These are phyloP conservation scores for Agrilus planipennis DNA, from an alignment of 1,140 invertebrate genomes.

Conservation along the genomic window DNA sequence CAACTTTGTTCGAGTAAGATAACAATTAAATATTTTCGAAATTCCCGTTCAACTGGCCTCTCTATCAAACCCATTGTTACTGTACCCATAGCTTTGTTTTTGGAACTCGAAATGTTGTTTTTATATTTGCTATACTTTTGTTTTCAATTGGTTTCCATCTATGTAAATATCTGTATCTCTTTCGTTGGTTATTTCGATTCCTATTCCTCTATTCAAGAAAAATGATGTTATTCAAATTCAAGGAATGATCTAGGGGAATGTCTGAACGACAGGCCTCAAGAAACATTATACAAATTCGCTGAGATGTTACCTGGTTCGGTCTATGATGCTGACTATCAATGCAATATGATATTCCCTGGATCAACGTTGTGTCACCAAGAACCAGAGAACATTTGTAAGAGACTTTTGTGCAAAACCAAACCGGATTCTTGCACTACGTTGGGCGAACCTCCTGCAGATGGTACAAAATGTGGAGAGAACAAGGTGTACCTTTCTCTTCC, in stretches of 20 bases:
- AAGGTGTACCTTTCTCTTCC: conserved; percentile 28
- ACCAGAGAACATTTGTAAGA: conserved; percentile 37
- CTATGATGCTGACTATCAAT: conserved; percentile 57
- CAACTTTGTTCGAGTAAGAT: conserved; percentile 52
- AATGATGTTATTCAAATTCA: too few relatives aligned
- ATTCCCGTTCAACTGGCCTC: too few relatives aligned
- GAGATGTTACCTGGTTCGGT: conserved; percentile 52
- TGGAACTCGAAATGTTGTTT: too few relatives aligned
- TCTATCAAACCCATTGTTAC: too few relatives aligned
- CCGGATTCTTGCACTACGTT: conserved; percentile 41
- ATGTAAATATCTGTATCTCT: too few relatives aligned
- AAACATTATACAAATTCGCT: conserved; percentile 39
- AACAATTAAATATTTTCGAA: too few relatives aligned
- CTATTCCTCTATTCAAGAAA: too few relatives aligned
- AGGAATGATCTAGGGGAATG: conserved; percentile 54
- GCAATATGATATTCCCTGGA: conserved; percentile 36
- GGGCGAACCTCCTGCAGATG: conserved; percentile 49
- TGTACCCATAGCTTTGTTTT: too few relatives aligned
- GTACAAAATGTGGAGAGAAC: conserved; percentile 51
- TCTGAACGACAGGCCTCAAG: conserved; percentile 48
- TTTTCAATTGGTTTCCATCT: too few relatives aligned
- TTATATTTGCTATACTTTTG: too few relatives aligned
- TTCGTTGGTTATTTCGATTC: too few relatives aligned
- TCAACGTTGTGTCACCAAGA: conserved; percentile 34
- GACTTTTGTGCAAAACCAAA: conserved; percentile 42